These are phyloP conservation scores for Lepidurus arcticus DNA, from an alignment of 1,140 invertebrate genomes.

Conservation along the genomic window DNA sequence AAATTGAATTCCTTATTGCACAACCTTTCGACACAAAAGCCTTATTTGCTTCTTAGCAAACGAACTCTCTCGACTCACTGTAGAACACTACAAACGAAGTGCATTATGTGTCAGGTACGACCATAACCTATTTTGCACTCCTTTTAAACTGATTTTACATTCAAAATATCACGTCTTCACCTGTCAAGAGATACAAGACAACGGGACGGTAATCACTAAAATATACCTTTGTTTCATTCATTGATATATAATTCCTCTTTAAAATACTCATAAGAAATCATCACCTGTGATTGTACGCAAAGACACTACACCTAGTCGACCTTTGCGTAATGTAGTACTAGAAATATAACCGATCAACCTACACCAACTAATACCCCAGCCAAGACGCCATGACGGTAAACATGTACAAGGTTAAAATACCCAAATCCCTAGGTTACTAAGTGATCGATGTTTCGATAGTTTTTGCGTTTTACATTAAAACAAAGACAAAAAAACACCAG, in stretches of 20 bases:
- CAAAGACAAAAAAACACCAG: too few relatives aligned
- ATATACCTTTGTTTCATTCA: not conserved
- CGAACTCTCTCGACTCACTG: not conserved
- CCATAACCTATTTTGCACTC: too few relatives aligned
- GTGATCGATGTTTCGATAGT: too few relatives aligned
- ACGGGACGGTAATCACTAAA: not conserved
- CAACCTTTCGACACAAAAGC: too few relatives aligned
- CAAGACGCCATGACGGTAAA: too few relatives aligned
- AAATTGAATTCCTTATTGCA: too few relatives aligned
- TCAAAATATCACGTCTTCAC: not conserved
- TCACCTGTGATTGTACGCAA: not conserved
- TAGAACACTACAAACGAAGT: not conserved
- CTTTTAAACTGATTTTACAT: not conserved
- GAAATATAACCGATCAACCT: constrained; percentile 1
- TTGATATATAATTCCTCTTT: not conserved
- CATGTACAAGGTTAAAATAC: too few relatives aligned
- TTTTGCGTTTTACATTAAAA: too few relatives aligned
- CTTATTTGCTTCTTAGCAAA: not conserved
- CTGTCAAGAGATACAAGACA: not conserved
- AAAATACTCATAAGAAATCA: not conserved
- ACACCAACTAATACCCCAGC: not conserved
- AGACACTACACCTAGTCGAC: not conserved
- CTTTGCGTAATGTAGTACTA: not conserved
- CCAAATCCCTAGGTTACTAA: too few relatives aligned
- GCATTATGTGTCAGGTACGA: too few relatives aligned